These are phyloP conservation scores for Sarcophaga caerulescens DNA, from an alignment of 2,888 invertebrate species.

Conservation along the genomic window DNA sequence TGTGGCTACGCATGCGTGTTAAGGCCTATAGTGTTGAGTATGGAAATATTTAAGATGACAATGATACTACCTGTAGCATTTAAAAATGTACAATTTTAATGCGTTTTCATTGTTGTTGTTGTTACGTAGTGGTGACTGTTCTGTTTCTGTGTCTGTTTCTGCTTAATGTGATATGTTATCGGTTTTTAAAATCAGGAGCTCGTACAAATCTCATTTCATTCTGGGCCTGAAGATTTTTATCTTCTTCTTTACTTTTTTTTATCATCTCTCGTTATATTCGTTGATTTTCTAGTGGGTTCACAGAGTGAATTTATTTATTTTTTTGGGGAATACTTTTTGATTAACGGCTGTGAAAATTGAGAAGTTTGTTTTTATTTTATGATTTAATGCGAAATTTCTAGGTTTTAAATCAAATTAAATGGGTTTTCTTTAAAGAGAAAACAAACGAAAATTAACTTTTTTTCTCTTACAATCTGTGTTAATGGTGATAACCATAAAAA, in stretches of 20 bases:
- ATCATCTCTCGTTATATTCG: conserved; percentile 29
- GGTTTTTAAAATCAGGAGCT: conserved; percentile 67
- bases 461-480: conserved; percentile 15
- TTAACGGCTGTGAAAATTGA: conserved; percentile 68
- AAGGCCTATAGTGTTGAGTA: conserved; percentile 15
- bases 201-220: conserved; percentile 62
- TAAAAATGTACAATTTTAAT: conserved; percentile 57
- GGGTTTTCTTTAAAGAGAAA: conserved; percentile 34
- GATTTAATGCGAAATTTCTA: conserved; percentile 59
- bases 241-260: neutral
- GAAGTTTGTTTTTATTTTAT: conserved; percentile 56
- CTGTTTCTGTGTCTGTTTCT: conserved; percentile 30
- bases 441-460: neutral
- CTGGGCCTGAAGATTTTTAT: conserved; percentile 48
- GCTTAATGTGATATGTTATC: conserved; percentile 67
- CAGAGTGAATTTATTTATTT: conserved; percentile 61
- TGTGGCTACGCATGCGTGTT: conserved; percentile 18
- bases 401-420: conserved; percentile 64
- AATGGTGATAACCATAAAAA: conserved; percentile 3
- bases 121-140: neutral
- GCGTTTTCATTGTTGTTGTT: conserved; percentile 26
- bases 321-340: conserved; percentile 43
- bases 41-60: conserved; percentile 32
- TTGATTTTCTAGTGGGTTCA: conserved; percentile 38
- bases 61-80: conserved; percentile 59